Base-by-base conservation (phyloP, 1,140 invertebrate genomes). In the Agraylea sexmaculata region DNA sequence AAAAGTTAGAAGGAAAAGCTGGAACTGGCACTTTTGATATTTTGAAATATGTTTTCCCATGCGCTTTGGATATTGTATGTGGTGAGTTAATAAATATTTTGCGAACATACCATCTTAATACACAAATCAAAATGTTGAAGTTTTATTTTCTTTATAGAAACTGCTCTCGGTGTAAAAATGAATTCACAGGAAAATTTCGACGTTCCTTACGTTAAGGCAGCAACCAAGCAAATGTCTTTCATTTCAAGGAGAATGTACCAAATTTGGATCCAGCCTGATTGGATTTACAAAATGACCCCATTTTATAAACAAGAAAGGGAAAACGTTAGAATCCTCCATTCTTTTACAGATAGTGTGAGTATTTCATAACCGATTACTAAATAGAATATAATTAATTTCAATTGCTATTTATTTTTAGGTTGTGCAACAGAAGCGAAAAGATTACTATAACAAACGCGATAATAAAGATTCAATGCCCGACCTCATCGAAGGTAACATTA, bases 61-160 rank as follows among this genome's bases (percentile, higher is more conserved):
- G 80, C 58, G 73, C 83, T n/a, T 61, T 90, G 47, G 83, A 88
- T 54, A 80, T 86, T 49, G 84, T 90, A 42, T 86, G 83, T 58
- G 78, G 82, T 83, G 63, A 70, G 70, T 68, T 37, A 36, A 37
- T 30, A 35, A 25, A 27, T 27, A 27, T 27, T 8, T n/a, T n/a
- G 7, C 23, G 23, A n/a, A 8, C 23, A n/a, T 27, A 27, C n/a
- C 7, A 27, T 27, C 23, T 27, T 27, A 8, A 8, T 4, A 30
- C 3, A 3, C 11, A 11, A 25, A 7, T 7, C 6, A 25, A 25
- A 25, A n/a, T 25, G 23, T n/a, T 25, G 23, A 25, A 25, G 6
- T 25, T 7, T 7, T 7, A 25, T 7, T 31, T 11, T 12, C 25
- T 12, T 38, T 33, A 5, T 17, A 66, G 63, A 63, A 51, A 59